Evolutionary conservation across 1,140 invertebrate species (phyloP).

Genomic region (Drosophila watanabei): DNA sequence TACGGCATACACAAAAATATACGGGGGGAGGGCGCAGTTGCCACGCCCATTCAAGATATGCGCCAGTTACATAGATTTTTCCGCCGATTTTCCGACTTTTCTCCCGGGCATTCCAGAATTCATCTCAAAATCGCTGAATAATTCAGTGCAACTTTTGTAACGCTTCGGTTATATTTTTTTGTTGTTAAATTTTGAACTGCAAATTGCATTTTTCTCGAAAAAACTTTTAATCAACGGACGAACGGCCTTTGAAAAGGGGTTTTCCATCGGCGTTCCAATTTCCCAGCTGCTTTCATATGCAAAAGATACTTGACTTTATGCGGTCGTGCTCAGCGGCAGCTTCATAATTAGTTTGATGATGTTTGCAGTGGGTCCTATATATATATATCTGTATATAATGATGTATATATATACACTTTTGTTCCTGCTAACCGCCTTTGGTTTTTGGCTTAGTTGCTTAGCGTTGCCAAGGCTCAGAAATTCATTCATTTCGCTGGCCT

Average conservation of each 20-base stretch:
- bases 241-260: background rate
- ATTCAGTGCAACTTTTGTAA: slow-evolving; percentile 54
- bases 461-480: slow-evolving; percentile 45
- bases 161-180: slow-evolving; percentile 24
- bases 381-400: background rate
- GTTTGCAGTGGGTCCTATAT: slow-evolving; percentile 28
- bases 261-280: slow-evolving; percentile 53
- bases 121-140: slow-evolving; percentile 44
- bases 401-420: background rate
- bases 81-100: background rate
- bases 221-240: slow-evolving; percentile 52
- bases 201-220: slow-evolving; percentile 67
- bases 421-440: background rate
- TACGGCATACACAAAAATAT: slow-evolving; percentile 45
- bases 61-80: slow-evolving; percentile 16
- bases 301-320: slow-evolving; percentile 66
- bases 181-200: slow-evolving; percentile 35
- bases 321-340: slow-evolving; percentile 21
- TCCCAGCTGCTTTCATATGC: slow-evolving; percentile 77
- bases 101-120: slow-evolving; percentile 28
- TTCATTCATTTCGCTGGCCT: slow-evolving; percentile 27
- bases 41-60: slow-evolving; percentile 35
- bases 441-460: slow-evolving; percentile 32
- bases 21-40: slow-evolving; percentile 4
- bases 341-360: slow-evolving; percentile 78